A percentile compares a stretch with the other conserved stretches of the same genome.
phyloP scores from a whole-genome alignment of 1,140 invertebrate genomes.

The Drosophila busckii region DNA sequence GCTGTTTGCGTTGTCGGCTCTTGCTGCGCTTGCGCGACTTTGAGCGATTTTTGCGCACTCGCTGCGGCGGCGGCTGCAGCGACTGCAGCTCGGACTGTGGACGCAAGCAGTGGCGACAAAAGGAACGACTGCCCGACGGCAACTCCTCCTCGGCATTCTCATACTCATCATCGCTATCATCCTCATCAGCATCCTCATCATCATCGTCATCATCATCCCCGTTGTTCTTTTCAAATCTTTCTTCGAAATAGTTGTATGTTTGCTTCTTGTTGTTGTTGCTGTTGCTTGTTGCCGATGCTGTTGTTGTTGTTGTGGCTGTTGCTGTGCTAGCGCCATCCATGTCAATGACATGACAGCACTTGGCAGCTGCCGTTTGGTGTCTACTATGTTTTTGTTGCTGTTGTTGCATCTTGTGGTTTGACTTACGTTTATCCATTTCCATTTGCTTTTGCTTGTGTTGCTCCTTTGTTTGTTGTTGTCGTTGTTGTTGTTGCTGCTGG shows the following conservation, averaged over 20 bases:
- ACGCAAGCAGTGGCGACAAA: constrained; percentile 64
- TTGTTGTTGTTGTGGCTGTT: constrained; percentile 31
- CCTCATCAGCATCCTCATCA: background rate
- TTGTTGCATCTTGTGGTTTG: constrained; percentile 55
- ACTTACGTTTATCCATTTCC: constrained; percentile 56
- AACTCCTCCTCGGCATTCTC: constrained; percentile 2
- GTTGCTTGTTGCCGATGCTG: constrained; percentile 28
- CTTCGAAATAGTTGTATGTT: constrained; percentile 20
- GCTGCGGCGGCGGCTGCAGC: constrained; percentile 21
- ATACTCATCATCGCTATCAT: background rate
- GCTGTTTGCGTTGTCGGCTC: constrained; percentile 38
- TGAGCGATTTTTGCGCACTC: constrained; percentile 31
- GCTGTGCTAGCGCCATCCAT: constrained; percentile 48
- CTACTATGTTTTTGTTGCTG: constrained; percentile 47
- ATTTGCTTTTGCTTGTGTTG: constrained; percentile 21
- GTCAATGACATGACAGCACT: constrained; percentile 55
- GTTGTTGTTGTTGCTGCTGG: constrained; percentile 29
- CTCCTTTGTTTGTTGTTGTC: constrained; percentile 29
- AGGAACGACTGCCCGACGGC: constrained; percentile 2
- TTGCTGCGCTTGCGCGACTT: constrained; percentile 52
- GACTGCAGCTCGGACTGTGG: constrained; percentile 48
- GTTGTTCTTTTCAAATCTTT: constrained; percentile 8
- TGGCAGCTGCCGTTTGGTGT: constrained; percentile 26
- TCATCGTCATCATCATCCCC: background rate
- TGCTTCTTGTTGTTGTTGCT: constrained; percentile 25